Percentiles rank a stretch among this genome's conserved stretches.
These are phyloP conservation scores for Oenanthe melanoleuca DNA, from an alignment of 2,113 vertebrate genomes.

Conservation along the genomic window DNA sequence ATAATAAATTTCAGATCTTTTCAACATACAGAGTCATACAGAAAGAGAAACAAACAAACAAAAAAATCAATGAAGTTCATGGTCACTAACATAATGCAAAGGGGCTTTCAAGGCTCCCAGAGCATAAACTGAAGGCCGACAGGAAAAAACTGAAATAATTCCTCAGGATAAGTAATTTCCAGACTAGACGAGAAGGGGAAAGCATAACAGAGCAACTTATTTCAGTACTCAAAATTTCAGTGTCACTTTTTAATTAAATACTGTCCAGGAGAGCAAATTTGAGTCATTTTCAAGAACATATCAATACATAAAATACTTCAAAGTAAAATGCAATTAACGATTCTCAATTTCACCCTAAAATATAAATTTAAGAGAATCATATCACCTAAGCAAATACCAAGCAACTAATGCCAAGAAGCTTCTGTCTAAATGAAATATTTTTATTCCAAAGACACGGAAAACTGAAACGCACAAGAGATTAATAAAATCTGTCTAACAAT, in stretches of 20 bases:
- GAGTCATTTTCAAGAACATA: neutral
- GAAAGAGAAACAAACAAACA: neutral
- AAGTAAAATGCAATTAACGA: neutral
- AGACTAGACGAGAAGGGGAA: neutral
- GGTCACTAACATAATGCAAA: neutral
- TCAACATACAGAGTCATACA: neutral
- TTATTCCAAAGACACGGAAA: neutral
- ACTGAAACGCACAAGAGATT: accelerated
- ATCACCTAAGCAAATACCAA: neutral
- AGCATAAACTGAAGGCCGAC: neutral
- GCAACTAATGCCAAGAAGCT: neutral
- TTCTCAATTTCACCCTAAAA: neutral
- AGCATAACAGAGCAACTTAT: neutral
- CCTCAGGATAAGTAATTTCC: neutral
- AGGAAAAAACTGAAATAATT: neutral
- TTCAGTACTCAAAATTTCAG: neutral
- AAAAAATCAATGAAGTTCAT: neutral
- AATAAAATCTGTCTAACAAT: neutral
- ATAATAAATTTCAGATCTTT: neutral
- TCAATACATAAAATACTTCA: neutral
- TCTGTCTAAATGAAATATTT: neutral
- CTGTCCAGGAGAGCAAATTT: neutral
- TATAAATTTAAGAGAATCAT: neutral
- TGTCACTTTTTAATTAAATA: neutral
- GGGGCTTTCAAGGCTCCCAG: neutral